Conservation (phyloP, 2,888 invertebrate genomes). For the Thera britannica region DNA sequence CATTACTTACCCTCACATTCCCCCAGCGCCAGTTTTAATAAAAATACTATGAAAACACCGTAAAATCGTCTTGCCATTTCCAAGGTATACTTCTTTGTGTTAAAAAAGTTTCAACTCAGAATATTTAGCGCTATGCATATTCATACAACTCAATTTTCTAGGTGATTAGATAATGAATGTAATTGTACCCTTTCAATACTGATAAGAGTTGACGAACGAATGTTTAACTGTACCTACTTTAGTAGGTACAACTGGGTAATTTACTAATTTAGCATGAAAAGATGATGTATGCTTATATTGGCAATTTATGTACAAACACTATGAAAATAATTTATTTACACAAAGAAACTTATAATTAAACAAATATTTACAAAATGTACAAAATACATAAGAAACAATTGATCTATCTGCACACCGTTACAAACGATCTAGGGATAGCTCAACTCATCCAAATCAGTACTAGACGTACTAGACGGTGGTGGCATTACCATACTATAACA, state of each 20-base stretch:
- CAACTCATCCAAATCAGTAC: too few species aligned
- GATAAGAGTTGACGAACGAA: conserved; percentile 8
- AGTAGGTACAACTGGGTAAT: neutral
- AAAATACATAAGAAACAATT: too few species aligned
- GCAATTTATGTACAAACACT: too few species aligned
- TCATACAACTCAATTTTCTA: conserved; percentile 17
- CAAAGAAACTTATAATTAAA: too few species aligned
- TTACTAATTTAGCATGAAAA: neutral
- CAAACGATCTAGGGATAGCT: too few species aligned
- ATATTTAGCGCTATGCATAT: conserved; percentile 25
- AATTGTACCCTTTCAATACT: conserved; percentile 10
- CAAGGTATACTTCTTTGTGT: conserved; percentile 19
- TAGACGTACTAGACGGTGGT: too few species aligned
- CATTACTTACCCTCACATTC: conserved; percentile 22
- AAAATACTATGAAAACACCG: conserved; percentile 20
- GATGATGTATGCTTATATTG: too few species aligned
- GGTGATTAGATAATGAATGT: conserved; percentile 19
- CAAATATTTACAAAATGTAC: too few species aligned
- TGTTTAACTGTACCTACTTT: conserved; percentile 2
- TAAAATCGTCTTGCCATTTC: conserved; percentile 26
- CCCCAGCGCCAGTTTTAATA: conserved; percentile 14
- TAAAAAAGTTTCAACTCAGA: conserved; percentile 6
- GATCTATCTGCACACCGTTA: too few species aligned
- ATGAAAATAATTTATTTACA: too few species aligned
- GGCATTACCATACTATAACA: too few species aligned